Base-by-base conservation (phyloP, 2,888 invertebrate species). In the Silvanus unidentatus region DNA sequence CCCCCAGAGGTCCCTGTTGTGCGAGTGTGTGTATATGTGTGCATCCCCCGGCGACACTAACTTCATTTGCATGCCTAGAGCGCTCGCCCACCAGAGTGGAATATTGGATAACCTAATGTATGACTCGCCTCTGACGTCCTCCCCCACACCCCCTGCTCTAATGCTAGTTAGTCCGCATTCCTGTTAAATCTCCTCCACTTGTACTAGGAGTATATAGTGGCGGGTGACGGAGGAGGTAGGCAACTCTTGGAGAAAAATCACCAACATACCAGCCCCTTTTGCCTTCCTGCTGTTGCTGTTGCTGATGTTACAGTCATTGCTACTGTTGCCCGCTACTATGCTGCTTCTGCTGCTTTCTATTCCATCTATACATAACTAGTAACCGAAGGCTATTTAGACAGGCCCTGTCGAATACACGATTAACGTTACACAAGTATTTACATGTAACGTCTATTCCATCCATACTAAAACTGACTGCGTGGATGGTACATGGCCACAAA, bases 21-120 rank as follows among this genome's bases (percentile, higher is more conserved):
- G 46, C 56, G 50, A 48, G 49, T 57, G 55, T 57, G 55, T 49
- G 49, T 49, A 47, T 54, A 50, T 50, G 54, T 55, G 52, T 59
- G 52, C 56, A 54, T 55, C 54, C 55, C 58, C 57, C 63, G 56
- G 56, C 65, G 66, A 67, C 68, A 66, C 66, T 69, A 69, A 71
- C 72, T 72, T 72, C 71, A 72, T 71, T 72, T 72, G 71, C 71
- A 72, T 71, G 72, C 72, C 69, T 66, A 65, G 66, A 67, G 69
- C 70, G 66, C 65, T 70, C 66, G 66, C 67, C 64, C 60, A 58
- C 61, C 66, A 68, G 68, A 69, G 70, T 68, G 70, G 71, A 71
- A 71, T 70, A 71, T 55, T 68, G 68, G 67, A 69, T 68, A 70
- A 68, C 68, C 68, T 70, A 69, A 70, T 69, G 70, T 68, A 68